Evolutionary conservation across 2,797 vertebrate genomes (phyloP).

Genomic region (Spondyliosoma cantharus): DNA sequence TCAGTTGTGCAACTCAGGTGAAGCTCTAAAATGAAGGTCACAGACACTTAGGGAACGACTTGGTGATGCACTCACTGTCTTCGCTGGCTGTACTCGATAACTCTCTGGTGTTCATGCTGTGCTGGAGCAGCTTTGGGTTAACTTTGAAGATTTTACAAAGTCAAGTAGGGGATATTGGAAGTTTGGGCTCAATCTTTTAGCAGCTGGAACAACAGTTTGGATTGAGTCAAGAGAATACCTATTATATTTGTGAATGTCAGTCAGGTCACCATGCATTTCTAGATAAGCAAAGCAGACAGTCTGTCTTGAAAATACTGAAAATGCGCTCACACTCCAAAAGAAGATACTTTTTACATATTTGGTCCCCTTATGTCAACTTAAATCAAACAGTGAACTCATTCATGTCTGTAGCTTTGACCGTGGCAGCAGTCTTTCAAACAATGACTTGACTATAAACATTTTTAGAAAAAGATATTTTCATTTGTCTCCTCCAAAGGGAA

Average conservation of each 20-base stretch:
- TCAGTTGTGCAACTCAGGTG: constrained; percentile 30
- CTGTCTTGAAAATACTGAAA: neutral
- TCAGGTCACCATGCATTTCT: neutral
- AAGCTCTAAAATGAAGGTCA: constrained; percentile 68
- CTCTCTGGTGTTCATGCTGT: constrained; percentile 6
- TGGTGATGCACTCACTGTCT: constrained; percentile 48
- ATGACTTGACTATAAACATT: neutral
- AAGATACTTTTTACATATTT: neutral
- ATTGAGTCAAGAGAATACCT: neutral
- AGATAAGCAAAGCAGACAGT: neutral
- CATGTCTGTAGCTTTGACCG: neutral
- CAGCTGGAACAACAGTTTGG: neutral
- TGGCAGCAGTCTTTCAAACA: neutral
- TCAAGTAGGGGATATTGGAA: neutral
- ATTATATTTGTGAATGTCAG: neutral
- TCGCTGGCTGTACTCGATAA: constrained; percentile 28
- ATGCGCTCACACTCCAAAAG: neutral
- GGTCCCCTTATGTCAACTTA: neutral
- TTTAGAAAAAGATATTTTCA: neutral
- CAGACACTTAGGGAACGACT: constrained; percentile 29
- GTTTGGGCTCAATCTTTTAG: neutral
- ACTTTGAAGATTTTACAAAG: constrained; percentile 17
- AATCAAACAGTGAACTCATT: constrained; percentile 9
- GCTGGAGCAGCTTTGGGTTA: constrained; percentile 9
- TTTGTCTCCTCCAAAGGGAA: neutral